Percentiles rank a stretch among this genome's conserved stretches.
phyloP scores from a whole-genome alignment of 2,113 vertebrate species.

The Cyprinus carpio region DNA sequence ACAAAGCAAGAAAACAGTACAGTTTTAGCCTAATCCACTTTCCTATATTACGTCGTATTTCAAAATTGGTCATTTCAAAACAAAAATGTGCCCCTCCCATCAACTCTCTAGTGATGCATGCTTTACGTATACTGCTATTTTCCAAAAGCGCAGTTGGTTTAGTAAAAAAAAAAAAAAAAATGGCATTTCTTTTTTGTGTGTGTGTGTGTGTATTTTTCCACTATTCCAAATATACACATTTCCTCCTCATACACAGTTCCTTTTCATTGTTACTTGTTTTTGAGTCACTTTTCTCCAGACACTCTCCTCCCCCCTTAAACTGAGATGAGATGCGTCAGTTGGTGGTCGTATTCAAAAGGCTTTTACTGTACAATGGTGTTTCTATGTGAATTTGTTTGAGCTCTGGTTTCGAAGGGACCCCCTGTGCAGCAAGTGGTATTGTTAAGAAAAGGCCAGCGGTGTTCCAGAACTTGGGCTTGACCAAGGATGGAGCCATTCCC shows the following conservation, averaged over 20 bases:
- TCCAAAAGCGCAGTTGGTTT: not conserved
- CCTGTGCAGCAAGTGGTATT: constrained; percentile 38
- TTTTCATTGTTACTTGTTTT: not conserved
- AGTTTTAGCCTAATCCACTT: not conserved
- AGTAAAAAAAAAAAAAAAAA: not conserved
- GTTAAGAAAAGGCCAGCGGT: constrained; percentile 40
- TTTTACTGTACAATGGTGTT: constrained; percentile 50
- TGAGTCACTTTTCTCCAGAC: not conserved
- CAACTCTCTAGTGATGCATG: not conserved
- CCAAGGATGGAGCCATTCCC: constrained; percentile 25
- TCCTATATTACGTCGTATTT: not conserved
- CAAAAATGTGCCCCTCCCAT: constrained; percentile 6
- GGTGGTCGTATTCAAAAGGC: constrained; percentile 50
- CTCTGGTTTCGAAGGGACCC: constrained; percentile 32
- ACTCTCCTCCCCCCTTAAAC: constrained; percentile 33
- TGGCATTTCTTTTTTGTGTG: too few relatives aligned
- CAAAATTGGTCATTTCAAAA: not conserved
- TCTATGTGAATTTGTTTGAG: constrained; percentile 28
- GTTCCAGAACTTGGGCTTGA: constrained; percentile 43
- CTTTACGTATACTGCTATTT: not conserved
- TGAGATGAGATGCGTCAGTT: constrained; percentile 39
- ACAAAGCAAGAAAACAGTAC: not conserved
- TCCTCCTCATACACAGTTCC: too few relatives aligned
- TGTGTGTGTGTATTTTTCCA: not conserved
- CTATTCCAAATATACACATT: not conserved